Base-by-base conservation (phyloP, 2,113 vertebrate species). In the Pseudorasbora parva region DNA sequence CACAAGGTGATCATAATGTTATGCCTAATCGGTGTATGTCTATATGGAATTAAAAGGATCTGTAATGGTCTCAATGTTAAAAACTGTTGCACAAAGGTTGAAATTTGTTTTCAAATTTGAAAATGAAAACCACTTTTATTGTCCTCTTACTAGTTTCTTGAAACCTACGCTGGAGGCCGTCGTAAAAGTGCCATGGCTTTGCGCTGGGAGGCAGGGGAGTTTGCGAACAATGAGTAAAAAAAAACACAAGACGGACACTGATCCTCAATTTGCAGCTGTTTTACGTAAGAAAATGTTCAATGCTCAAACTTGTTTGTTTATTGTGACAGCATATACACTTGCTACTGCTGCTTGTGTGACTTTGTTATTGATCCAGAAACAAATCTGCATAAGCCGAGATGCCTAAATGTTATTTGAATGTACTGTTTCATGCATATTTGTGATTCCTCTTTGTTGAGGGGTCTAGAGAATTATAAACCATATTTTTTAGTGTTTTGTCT, bases 131-230 rank as follows among this genome's bases (percentile, higher is more conserved):
- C 9, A 33, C 30, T 66, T 66, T 37, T 19, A 4, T 37, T 27
- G 72, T 74, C 88, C 71, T 91, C 43, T 82, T 84, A 56, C 54
- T 86, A 95, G 93, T 94, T 92, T 90, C 90, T 90, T 81, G 94
- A 93, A 0, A 84, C 79, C 66, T 93, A 90, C 84, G 64, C 72
- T 2, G 91, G 91, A 83, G 92, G 89, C 78, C 85, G 92, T 76
- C 92, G 93, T 33, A 95, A 94, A 91, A 95, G 93, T 88, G 92
- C 93, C 88, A 91, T 94, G 94, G 93, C 94, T 81, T 84, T 94
- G 79, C 92, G 93, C 54, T 94, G 93, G 93, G 94, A 95, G 86
- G 93, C 93, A 0, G 93, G 93, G 43, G 92, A 93, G 88, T 94
- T 94, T 73, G 86, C 91, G 2, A 92, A 93, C 85, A 89, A 90